phyloP scores from a whole-genome alignment of 2,797 vertebrate species.

The Halcyon smyrnensis region DNA sequence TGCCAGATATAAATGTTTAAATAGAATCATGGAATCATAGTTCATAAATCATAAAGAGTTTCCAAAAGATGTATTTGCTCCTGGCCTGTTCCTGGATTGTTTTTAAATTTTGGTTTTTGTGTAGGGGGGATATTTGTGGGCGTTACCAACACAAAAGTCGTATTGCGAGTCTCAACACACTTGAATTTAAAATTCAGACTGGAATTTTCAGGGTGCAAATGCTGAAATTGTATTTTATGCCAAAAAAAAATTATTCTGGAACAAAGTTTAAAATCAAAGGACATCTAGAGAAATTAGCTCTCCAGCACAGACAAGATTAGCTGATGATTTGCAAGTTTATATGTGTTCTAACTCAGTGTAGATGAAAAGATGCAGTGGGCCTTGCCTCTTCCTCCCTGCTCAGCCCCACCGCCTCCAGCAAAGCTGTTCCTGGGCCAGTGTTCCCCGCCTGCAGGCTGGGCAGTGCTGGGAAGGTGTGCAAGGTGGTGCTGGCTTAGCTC shows the following conservation, averaged over 20 bases:
- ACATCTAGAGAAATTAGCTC: background rate
- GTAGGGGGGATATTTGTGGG: background rate
- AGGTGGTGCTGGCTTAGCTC: background rate
- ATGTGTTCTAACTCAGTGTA: background rate
- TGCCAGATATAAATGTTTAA: background rate
- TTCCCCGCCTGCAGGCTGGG: background rate
- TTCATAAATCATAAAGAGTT: constrained; percentile 17
- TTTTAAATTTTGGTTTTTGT: background rate
- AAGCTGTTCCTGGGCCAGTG: background rate
- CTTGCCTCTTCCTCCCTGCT: background rate
- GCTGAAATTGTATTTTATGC: background rate
- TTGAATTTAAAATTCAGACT: background rate
- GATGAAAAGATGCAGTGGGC: background rate
- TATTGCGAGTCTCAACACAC: background rate
- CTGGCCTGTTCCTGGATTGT: background rate
- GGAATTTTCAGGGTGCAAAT: background rate
- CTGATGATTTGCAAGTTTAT: background rate
- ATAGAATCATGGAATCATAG: background rate
- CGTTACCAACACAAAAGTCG: background rate
- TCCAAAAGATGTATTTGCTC: background rate
- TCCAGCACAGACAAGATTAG: background rate
- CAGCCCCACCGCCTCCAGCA: background rate
- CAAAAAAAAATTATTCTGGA: fast-evolving
- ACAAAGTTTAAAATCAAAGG: background rate
- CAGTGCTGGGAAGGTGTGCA: background rate